Percentiles rank a stretch among this genome's conserved stretches.
These are phyloP conservation scores for Eira barbara DNA, from an alignment of 2,113 vertebrate genomes.

Conservation along the genomic window DNA sequence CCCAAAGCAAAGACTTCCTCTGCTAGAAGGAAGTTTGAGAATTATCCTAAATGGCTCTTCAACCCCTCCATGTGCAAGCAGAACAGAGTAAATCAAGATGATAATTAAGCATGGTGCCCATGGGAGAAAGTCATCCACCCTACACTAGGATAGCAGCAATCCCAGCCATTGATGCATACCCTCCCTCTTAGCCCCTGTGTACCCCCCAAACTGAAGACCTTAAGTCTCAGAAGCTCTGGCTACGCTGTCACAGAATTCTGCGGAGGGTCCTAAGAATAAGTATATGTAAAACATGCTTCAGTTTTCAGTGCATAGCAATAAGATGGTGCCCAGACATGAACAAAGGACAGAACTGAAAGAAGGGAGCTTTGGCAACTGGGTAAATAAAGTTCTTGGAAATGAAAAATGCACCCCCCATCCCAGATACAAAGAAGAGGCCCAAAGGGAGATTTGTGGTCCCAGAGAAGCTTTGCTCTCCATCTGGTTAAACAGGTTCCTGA, in stretches of 20 bases:
- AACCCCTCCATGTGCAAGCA: not conserved
- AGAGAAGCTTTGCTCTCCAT: conserved; percentile 36
- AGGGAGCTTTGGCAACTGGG: not conserved
- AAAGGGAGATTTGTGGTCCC: not conserved
- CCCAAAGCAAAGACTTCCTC: not conserved
- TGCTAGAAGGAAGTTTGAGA: not conserved
- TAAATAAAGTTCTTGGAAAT: not conserved
- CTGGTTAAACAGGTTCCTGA: conserved; percentile 35
- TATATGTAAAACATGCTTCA: not conserved
- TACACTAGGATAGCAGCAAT: too few species aligned
- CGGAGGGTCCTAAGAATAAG: not conserved
- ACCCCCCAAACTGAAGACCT: not conserved
- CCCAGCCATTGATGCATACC: too few species aligned
- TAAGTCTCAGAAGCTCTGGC: not conserved
- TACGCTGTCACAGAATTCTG: not conserved
- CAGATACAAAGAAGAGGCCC: not conserved
- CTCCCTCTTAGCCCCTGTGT: accelerated
- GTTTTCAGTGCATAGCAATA: not conserved
- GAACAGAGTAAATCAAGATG: not conserved
- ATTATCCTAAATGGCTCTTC: not conserved
- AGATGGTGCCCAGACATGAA: not conserved
- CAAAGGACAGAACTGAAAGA: accelerated
- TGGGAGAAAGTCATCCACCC: not conserved
- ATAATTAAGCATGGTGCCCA: not conserved
- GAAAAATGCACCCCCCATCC: not conserved